phyloP scores from a whole-genome alignment of 2,113 vertebrate species.

The Bufo gargarizans region DNA sequence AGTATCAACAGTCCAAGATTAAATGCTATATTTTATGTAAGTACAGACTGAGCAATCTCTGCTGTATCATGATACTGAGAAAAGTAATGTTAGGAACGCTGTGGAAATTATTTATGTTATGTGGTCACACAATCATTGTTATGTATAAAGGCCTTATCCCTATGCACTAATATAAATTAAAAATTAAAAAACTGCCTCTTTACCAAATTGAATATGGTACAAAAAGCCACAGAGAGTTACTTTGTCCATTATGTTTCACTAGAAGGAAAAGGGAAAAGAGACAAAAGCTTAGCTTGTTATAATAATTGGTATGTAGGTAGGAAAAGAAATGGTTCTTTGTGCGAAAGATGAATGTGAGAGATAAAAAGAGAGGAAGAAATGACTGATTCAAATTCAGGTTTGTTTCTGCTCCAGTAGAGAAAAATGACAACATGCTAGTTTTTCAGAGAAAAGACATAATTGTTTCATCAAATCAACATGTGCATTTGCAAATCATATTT shows the following conservation, averaged over 20 bases:
- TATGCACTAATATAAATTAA: slow-evolving; percentile 43
- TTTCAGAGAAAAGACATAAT: slow-evolving; percentile 41
- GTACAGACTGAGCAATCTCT: neutral
- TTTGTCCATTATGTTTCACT: slow-evolving; percentile 53
- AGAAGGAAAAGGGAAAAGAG: slow-evolving; percentile 49
- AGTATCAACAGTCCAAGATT: neutral
- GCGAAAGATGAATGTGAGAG: slow-evolving; percentile 51
- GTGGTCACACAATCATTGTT: neutral
- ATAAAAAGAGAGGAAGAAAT: slow-evolving; percentile 53
- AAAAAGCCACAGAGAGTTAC: slow-evolving; percentile 54
- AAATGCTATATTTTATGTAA: neutral
- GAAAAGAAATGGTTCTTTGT: slow-evolving; percentile 55
- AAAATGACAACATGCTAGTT: slow-evolving; percentile 39
- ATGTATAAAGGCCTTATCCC: slow-evolving; percentile 23
- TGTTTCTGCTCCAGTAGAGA: slow-evolving; percentile 47
- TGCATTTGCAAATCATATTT: slow-evolving; percentile 45
- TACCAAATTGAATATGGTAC: slow-evolving; percentile 48
- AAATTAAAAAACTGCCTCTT: slow-evolving; percentile 51
- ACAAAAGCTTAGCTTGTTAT: slow-evolving; percentile 58
- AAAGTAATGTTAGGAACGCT: neutral
- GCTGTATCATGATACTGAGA: neutral
- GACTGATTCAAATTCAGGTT: slow-evolving; percentile 51
- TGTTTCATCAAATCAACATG: slow-evolving; percentile 45
- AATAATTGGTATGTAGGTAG: slow-evolving; percentile 58
- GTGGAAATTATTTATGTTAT: neutral